A percentile compares a stretch with the other conserved stretches of the same genome.
Evolutionary conservation across 2,888 invertebrate genomes (phyloP).

Genomic region (Thyatira batis): DNA sequence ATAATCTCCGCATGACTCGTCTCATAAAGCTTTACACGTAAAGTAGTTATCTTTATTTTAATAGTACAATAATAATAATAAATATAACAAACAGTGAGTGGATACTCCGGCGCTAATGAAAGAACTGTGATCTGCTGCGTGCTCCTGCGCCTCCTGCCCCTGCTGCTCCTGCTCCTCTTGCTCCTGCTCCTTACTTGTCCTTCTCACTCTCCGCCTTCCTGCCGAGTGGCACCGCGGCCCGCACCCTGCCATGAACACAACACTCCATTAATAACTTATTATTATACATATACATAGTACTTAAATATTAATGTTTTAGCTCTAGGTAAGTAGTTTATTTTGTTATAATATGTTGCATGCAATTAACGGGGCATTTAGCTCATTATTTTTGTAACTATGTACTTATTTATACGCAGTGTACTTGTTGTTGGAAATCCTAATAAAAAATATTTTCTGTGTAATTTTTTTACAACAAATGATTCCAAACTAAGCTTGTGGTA

Average conservation of each 20-base stretch:
- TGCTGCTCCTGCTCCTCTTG: slow-evolving; percentile 88
- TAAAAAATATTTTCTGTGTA: too few species aligned
- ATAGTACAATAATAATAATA: slow-evolving; percentile 77
- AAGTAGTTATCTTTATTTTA: slow-evolving; percentile 70
- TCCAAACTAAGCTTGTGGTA: too few species aligned
- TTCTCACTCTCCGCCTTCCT: slow-evolving; percentile 92
- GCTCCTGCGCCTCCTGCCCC: slow-evolving; percentile 87
- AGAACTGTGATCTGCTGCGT: slow-evolving; percentile 18
- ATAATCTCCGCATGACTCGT: slow-evolving; percentile 80
- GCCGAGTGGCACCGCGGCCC: slow-evolving; percentile 94
- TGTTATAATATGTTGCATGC: too few species aligned
- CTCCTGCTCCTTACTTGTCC: slow-evolving; percentile 86
- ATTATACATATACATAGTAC: slow-evolving; percentile 2
- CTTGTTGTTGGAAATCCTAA: too few species aligned
- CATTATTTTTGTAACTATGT: too few species aligned
- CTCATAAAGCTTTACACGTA: slow-evolving; percentile 82
- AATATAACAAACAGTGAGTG: slow-evolving; percentile 73
- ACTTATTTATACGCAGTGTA: too few species aligned
- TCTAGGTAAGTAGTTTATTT: too few species aligned
- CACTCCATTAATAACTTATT: background rate
- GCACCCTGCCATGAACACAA: slow-evolving; percentile 86
- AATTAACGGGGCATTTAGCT: too few species aligned
- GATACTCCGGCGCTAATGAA: slow-evolving; percentile 58
- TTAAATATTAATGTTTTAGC: too few species aligned
- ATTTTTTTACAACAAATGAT: too few species aligned